Evolutionary conservation across 2,888 invertebrate genomes (phyloP), one percentile per base, ranked within the genome.

Genomic region (Melinopterus prodromus): DNA sequence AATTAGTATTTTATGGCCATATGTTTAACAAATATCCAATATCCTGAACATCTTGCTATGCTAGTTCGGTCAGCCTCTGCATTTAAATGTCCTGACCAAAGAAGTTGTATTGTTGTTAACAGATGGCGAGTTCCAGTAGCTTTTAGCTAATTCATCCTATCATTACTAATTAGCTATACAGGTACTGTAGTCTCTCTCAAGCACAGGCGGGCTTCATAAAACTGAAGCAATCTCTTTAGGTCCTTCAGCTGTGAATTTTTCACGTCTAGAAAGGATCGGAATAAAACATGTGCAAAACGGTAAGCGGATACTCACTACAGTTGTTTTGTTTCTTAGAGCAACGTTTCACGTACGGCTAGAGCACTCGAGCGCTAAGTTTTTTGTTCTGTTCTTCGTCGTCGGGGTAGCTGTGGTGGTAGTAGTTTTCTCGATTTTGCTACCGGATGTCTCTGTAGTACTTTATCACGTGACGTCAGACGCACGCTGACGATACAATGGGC

Each of bases 221-320:
- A 12, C 53, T 53, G 53, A 7, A 53, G 53, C 53, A 53, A 53
- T 53, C 53, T 53, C 53, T 53, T 53, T 53, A 53, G 53, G 53
- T 9, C 53, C 53, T 53, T 53, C 9, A 53, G 53, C 53, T 53
- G 53, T 53, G 53, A 53, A 53, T 53, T 53, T 53, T 53, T 53
- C 53, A 53, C 9, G 53, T 53, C 53, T 53, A 53, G 53, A 7
- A 53, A 4, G 53, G 53, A 53, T 53, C 53, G 7, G 53, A 12
- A 53, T 53, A 53, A 53, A 53, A 53, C 53, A 53, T 53, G 53
- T 53, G 53, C 53, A 53, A 53, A 53, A 53, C 53, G 53, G 53
- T 53, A 53, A 53, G 53, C 53, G 53, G 53, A 53, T 53, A 53
- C 9, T 53, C 53, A 53, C 3, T 53, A 53, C 53, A 53, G 53